A percentile compares a stretch with the other conserved stretches of the same genome.
These are phyloP conservation scores for Villa cingulata DNA, from an alignment of 2,888 invertebrate genomes.

Conservation along the genomic window DNA sequence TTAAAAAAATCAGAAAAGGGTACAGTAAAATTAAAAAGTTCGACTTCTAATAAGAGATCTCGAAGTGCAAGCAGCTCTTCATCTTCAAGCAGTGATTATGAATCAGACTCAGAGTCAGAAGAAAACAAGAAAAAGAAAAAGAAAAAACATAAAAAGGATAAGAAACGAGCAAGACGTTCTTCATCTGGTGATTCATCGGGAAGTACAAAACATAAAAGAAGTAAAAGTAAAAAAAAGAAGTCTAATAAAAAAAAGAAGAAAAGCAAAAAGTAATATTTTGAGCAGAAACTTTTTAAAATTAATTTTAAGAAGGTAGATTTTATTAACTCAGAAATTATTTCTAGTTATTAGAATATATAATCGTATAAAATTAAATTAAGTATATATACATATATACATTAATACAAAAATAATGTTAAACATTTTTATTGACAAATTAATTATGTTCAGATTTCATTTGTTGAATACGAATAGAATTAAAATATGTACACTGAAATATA, in stretches of 20 bases:
- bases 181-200: slow-evolving; percentile 32
- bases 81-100: slow-evolving; percentile 44
- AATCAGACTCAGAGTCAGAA: slow-evolving; percentile 32
- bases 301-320: no score
- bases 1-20: slow-evolving; percentile 33
- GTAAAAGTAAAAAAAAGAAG: slow-evolving; percentile 55
- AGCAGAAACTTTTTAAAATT: no score
- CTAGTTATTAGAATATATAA: no score
- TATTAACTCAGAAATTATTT: no score
- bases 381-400: no score
- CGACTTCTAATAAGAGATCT: slow-evolving; percentile 42
- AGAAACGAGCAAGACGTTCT: slow-evolving; percentile 42
- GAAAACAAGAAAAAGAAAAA: slow-evolving; percentile 43
- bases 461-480: no score
- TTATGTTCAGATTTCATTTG: no score
- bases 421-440: no score
- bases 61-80: slow-evolving; percentile 38
- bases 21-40: slow-evolving; percentile 8
- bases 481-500: no score
- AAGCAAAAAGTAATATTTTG: slow-evolving; percentile 10
- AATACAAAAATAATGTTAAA: no score
- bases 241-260: slow-evolving; percentile 61
- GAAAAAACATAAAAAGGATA: slow-evolving; percentile 47
- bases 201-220: slow-evolving; percentile 38
- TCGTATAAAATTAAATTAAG: no score